Evolutionary conservation across 2,113 vertebrate genomes (phyloP), one percentile per base, ranked within the genome.

Genomic region (Cnemophilus loriae): DNA sequence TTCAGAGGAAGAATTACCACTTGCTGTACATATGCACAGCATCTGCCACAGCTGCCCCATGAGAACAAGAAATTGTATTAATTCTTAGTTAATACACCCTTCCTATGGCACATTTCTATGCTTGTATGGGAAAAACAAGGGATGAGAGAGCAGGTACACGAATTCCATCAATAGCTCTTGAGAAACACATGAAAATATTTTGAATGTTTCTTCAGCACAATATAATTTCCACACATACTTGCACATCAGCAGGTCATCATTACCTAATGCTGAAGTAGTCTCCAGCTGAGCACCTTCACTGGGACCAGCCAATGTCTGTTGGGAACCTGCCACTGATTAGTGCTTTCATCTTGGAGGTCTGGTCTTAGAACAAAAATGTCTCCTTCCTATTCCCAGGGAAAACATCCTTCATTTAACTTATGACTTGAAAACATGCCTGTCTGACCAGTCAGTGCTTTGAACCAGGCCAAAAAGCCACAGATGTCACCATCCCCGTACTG

Each of bases 1-100:
- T 94, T 95, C 81, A 90, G 78, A 87, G 84, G 39, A 87, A 70
- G 56, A 70, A 92, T 63, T 80, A n/a, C 39, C 27, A 88, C 69
- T 78, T 55, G 42, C 46, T 78, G 26, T 69, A 33, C 64, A 70
- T 9, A 2, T 89, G 71, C 23, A 70, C 37, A 84, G 41, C 30
- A 64, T 80, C 64, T 95, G 55, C n/a, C 46, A 44, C 3, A 11
- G 35, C 59, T 90, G 32, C 47, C 44, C 28, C 55, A 47, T 67
- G 52, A 88, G 35, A 90, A 77, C 14, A 74, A 21, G 32, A 60
- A 57, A 83, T 30, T 53, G 21, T 28, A 77, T 74, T 84, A 70
- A 60, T 83, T 93, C 39, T 59, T 77, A n/a, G 17, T 74, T 86
- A 90, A 44, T 42, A 32, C 24, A 24, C 14, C 20, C 70, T 87